Evolutionary conservation across 2,888 invertebrate species (phyloP).

Genomic region (Calameuta filiformis): DNA sequence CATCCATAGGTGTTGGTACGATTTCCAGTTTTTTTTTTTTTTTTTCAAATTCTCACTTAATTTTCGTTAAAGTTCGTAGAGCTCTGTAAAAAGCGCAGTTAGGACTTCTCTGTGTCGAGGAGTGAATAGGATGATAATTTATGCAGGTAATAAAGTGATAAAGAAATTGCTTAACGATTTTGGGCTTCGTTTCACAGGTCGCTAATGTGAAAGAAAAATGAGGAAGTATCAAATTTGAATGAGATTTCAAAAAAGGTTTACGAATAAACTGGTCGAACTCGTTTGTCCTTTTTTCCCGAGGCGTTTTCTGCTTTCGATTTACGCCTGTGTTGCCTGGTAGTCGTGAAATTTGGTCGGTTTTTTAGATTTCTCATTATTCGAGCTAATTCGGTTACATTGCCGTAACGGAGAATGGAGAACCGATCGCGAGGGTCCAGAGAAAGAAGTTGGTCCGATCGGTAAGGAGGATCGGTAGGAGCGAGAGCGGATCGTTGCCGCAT

Average conservation of each 20-base stretch:
- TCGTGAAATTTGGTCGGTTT: neutral
- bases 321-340: neutral
- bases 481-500: neutral
- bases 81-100: neutral
- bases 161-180: neutral
- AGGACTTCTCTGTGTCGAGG: neutral
- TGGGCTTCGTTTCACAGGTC: neutral
- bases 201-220: neutral
- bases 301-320: neutral
- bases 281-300: neutral
- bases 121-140: conserved; percentile 5
- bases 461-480: neutral
- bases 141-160: conserved; percentile 4
- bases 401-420: neutral
- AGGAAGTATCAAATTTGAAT: neutral
- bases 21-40: neutral
- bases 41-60: neutral
- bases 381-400: neutral
- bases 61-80: neutral
- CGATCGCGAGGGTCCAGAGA: neutral
- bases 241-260: neutral
- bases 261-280: neutral
- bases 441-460: conserved; percentile 2
- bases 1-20: neutral
- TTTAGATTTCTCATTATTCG: neutral